A percentile compares a stretch with the other conserved stretches of the same genome.
Evolutionary conservation across 2,888 invertebrate species (phyloP).

Genomic region (Drosophila recens): DNA sequence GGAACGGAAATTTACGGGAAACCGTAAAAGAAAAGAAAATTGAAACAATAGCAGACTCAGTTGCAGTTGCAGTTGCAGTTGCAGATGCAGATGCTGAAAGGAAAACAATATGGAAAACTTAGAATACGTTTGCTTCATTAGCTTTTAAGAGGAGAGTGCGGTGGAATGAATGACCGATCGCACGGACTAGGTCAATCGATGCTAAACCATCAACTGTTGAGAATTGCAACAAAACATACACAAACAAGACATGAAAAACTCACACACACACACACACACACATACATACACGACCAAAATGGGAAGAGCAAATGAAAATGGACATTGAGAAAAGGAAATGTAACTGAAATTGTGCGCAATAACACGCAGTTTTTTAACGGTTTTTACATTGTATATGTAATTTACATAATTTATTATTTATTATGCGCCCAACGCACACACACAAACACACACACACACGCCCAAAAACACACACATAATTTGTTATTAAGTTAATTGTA

Average conservation of each 20-base stretch:
- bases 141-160: constrained; percentile 25
- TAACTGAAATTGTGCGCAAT: constrained; percentile 16
- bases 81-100: not conserved
- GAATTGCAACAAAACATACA: constrained; percentile 17
- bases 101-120: constrained; percentile 8
- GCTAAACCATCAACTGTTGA: constrained; percentile 14
- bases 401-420: constrained; percentile 67
- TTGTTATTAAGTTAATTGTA: constrained; percentile 72
- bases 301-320: constrained; percentile 28
- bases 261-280: constrained; percentile 13
- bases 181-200: constrained; percentile 24
- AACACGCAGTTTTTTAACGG: constrained; percentile 22
- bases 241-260: constrained; percentile 17
- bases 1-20: not conserved
- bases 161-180: not conserved
- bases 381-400: constrained; percentile 38
- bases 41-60: not conserved
- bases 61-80: not conserved
- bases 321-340: constrained; percentile 19
- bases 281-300: constrained; percentile 58
- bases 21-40: not conserved
- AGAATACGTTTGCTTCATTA: constrained; percentile 36
- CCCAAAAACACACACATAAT: constrained; percentile 23
- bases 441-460: constrained; percentile 22
- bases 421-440: constrained; percentile 47